Base-by-base conservation (phyloP, 2,888 invertebrate genomes). In the Mythimna ferrago region DNA sequence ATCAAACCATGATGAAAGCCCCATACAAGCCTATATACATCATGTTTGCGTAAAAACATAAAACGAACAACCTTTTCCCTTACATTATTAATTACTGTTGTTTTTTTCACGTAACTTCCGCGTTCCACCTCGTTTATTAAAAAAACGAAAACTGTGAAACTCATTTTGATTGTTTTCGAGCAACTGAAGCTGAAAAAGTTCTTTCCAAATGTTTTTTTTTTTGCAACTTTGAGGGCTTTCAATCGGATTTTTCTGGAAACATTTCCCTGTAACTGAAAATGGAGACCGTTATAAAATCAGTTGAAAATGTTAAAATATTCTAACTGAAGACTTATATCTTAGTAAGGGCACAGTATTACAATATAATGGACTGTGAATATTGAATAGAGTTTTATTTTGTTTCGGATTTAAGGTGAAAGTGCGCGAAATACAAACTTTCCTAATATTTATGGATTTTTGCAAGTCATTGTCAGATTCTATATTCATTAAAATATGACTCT, bases 71-170 rank as follows among this genome's bases (percentile, higher is more conserved):
- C 51, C 26, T n/a, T 67, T 32, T n/a, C 11, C 35, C 44, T 58
- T 56, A 35, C 44, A 67, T 65, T 70, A 73, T 77, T 70, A 81
- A 76, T 75, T 80, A 70, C 57, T 57, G 57, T 66, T 58, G 69
- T 26, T 41, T 76, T 76, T 70, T 57, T 38, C 69, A 77, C 69
- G 67, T 63, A 76, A 67, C 58, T 73, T 66, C 70, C 63, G 19
- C 32, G 32, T 64, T 73, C 54, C 32, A 48, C 53, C 44, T 48
- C 70, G 65, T 77, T 81, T 80, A 81, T 73, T 81, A 68, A 80
- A 80, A 44, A 78, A 71, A 53, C 32, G 70, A 81, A 78, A 73
- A 73, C 78, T 81, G 77, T 70, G 61, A 77, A 81, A 81, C 51
- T 68, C 58, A 51, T 51, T 80, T 62, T 62, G 65, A 81, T 81